Percentiles rank a stretch among this genome's conserved stretches.
Conservation (phyloP, 1,140 invertebrate genomes). For the Drosophila azteca region DNA sequence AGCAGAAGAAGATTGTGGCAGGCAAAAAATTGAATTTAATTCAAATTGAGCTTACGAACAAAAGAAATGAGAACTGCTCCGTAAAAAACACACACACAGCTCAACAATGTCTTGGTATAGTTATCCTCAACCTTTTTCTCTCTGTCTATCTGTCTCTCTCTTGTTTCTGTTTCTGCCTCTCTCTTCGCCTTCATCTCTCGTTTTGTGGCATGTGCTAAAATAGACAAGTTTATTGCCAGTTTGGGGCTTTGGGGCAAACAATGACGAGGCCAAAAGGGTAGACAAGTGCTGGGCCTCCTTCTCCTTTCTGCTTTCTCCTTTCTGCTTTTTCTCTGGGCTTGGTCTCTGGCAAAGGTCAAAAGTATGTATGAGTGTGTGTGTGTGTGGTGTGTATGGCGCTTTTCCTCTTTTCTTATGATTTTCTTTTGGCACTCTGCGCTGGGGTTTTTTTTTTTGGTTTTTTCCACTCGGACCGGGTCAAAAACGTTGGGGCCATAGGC, state of each 20-base stretch:
- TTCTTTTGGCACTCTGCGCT: too few species aligned
- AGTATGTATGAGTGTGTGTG: constrained; percentile 45
- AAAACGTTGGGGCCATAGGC: constrained; percentile 51
- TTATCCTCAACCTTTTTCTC: constrained; percentile 9
- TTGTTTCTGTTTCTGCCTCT: too few species aligned
- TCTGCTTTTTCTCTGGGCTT: neutral
- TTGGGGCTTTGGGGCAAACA: constrained; percentile 75
- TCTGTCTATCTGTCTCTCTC: neutral
- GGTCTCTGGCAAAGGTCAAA: constrained; percentile 68
- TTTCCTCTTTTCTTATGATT: too few species aligned
- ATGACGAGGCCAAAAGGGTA: constrained; percentile 78
- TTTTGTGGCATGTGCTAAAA: constrained; percentile 67
- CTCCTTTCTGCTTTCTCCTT: neutral
- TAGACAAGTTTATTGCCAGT: constrained; percentile 81
- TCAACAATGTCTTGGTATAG: constrained; percentile 62
- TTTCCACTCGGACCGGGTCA: constrained; percentile 44
- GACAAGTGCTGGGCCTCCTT: constrained; percentile 58
- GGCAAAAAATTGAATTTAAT: constrained; percentile 75
- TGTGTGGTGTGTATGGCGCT: neutral
- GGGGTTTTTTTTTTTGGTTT: neutral
- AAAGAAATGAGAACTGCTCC: constrained; percentile 45
- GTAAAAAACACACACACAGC: constrained; percentile 23
- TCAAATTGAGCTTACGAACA: constrained; percentile 70
- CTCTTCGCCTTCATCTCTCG: neutral
- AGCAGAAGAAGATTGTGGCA: neutral